Conservation (phyloP, 2,888 invertebrate genomes). For the Atethmia centrago region DNA sequence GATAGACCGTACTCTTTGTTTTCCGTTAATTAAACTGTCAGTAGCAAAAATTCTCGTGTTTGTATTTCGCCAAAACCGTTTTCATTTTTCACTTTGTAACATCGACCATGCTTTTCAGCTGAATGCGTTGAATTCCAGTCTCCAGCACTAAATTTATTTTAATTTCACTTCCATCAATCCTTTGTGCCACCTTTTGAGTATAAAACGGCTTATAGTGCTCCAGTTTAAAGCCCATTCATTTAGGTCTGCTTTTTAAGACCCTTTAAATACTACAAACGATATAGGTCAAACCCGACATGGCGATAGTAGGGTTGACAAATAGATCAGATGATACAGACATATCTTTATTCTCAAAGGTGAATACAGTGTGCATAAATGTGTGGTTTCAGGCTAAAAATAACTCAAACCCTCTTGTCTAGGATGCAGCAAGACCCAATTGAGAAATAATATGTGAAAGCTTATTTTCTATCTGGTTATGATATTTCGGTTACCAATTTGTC, state of each 20-base stretch:
- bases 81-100: slow-evolving; percentile 39
- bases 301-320: slow-evolving; percentile 51
- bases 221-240: slow-evolving; percentile 55
- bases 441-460: background rate
- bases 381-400: slow-evolving; percentile 36
- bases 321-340: background rate
- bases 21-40: slow-evolving; percentile 54
- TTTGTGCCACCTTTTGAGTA: slow-evolving; percentile 12
- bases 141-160: slow-evolving; percentile 19
- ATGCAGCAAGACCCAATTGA: background rate
- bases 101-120: slow-evolving; percentile 8
- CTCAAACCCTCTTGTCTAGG: background rate
- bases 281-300: slow-evolving; percentile 49
- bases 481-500: background rate
- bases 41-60: slow-evolving; percentile 36
- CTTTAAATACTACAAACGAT: slow-evolving; percentile 54
- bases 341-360: background rate
- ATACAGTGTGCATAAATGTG: background rate
- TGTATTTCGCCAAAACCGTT: slow-evolving; percentile 30
- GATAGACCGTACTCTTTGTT: slow-evolving; percentile 39
- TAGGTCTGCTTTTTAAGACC: slow-evolving; percentile 34
- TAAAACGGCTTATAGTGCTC: slow-evolving; percentile 27
- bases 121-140: slow-evolving; percentile 19
- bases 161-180: slow-evolving; percentile 5
- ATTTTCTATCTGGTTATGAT: slow-evolving; percentile 2